Percentiles rank a stretch among this genome's conserved stretches.
These are phyloP conservation scores for Sebastes steindachneri DNA, from an alignment of 2,797 vertebrate genomes.

Conservation along the genomic window DNA sequence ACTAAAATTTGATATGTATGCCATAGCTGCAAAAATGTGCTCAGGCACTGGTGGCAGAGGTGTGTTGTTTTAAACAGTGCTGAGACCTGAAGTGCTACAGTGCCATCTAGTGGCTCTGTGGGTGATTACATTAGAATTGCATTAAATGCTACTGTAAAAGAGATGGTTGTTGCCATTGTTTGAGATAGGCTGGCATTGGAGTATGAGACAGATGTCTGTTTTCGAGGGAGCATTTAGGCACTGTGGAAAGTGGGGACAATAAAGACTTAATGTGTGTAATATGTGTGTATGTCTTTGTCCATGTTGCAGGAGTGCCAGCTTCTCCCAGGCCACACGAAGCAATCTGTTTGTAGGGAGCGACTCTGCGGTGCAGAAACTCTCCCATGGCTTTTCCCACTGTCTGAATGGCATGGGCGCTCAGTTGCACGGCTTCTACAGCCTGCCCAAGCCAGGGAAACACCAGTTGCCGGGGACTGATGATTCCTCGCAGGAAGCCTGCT, in stretches of 20 bases:
- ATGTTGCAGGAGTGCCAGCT: constrained; percentile 93
- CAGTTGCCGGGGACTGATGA: constrained; percentile 79
- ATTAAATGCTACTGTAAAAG: not conserved
- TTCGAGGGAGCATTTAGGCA: not conserved
- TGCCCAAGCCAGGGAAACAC: constrained; percentile 92
- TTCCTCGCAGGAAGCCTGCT: constrained; percentile 86
- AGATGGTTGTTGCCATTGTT: not conserved
- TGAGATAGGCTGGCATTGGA: not conserved
- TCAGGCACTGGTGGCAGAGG: not conserved
- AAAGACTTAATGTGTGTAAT: not conserved
- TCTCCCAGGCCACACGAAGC: constrained; percentile 92
- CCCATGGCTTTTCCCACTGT: constrained; percentile 92
- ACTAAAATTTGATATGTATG: not conserved
- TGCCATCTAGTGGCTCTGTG: constrained; percentile 65
- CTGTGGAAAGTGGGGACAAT: not conserved
- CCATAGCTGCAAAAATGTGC: not conserved
- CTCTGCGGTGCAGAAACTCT: constrained; percentile 90
- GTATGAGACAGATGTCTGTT: constrained; percentile 17
- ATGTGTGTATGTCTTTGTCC: constrained; percentile 12
- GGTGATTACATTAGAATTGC: not conserved
- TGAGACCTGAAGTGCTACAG: constrained; percentile 26
- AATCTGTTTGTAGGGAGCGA: constrained; percentile 91
- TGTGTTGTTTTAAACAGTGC: not conserved
- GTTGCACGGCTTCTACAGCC: constrained; percentile 94
- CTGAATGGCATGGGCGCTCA: constrained; percentile 90